A percentile compares a stretch with the other conserved stretches of the same genome.
Conservation (phyloP, 2,888 invertebrate genomes). For the Eubasilissa splendida region DNA sequence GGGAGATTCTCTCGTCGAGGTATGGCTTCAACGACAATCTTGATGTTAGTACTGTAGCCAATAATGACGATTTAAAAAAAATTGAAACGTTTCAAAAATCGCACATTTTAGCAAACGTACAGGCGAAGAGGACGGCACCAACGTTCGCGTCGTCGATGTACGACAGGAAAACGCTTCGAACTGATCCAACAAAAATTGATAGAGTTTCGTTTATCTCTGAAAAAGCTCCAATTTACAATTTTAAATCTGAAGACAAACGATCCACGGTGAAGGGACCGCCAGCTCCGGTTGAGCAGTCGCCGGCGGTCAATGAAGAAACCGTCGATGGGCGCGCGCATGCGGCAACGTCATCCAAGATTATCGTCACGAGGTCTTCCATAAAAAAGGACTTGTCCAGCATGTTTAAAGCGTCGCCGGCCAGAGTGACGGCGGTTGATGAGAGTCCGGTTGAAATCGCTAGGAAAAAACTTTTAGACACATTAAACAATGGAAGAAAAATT, state of each 20-base stretch:
- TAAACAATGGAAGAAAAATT: constrained; percentile 13
- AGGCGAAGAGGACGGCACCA: not conserved
- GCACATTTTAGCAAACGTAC: not conserved
- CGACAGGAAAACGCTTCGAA: constrained; percentile 2
- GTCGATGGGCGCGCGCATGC: not conserved
- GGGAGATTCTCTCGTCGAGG: too few species aligned
- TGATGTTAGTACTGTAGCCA: too few species aligned
- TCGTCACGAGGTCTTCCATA: constrained; percentile 20
- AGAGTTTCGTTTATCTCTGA: not conserved
- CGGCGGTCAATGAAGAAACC: not conserved
- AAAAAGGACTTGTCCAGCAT: constrained; percentile 24
- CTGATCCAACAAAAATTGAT: constrained; percentile 2
- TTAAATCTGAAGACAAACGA: not conserved
- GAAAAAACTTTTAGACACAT: constrained; percentile 9
- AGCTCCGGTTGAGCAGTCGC: not conserved
- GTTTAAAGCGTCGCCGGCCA: not conserved
- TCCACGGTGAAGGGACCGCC: not conserved
- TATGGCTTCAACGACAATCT: too few species aligned
- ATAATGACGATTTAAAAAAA: too few species aligned
- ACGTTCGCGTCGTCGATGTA: constrained; percentile 1
- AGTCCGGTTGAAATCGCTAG: constrained; percentile 13
- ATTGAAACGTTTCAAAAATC: not conserved
- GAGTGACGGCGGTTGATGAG: not conserved
- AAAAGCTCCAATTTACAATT: not conserved
- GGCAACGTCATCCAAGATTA: not conserved